Conservation (phyloP, 2,113 vertebrate species). For the Cepphus grylle region DNA sequence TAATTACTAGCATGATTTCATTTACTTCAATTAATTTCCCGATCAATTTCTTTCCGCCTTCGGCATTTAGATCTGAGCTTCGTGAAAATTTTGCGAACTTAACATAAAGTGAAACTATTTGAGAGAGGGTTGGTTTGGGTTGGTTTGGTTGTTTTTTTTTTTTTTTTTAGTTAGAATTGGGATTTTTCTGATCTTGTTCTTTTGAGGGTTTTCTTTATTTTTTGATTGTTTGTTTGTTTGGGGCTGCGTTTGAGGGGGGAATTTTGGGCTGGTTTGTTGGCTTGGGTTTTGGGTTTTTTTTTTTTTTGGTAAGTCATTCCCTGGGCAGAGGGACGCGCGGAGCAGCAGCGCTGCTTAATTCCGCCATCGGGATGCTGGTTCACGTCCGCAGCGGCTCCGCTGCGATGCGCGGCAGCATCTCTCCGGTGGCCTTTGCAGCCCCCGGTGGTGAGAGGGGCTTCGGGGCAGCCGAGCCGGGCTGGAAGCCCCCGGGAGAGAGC, state of each 20-base stretch:
- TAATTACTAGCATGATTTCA: background rate
- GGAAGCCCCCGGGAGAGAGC: no score
- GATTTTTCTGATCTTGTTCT: background rate
- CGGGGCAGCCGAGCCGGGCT: background rate
- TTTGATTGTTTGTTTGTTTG: background rate
- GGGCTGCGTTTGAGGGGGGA: background rate
- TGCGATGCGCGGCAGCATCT: background rate
- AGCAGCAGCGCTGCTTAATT: background rate
- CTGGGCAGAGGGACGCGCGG: background rate
- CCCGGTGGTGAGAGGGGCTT: background rate
- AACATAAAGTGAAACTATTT: background rate
- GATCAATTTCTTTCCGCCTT: background rate
- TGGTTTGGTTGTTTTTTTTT: no score
- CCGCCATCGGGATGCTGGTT: background rate
- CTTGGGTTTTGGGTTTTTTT: no score
- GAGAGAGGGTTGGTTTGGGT: background rate
- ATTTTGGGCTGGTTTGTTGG: background rate
- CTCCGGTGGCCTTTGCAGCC: background rate
- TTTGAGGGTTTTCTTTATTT: background rate
- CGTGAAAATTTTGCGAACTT: background rate
- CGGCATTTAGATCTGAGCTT: background rate
- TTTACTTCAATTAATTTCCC: background rate
- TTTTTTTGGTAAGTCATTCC: background rate
- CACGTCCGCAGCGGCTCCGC: background rate
- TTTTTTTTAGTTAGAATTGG: background rate